phyloP scores from a whole-genome alignment of 2,888 invertebrate genomes.

The Anticlea derivata region DNA sequence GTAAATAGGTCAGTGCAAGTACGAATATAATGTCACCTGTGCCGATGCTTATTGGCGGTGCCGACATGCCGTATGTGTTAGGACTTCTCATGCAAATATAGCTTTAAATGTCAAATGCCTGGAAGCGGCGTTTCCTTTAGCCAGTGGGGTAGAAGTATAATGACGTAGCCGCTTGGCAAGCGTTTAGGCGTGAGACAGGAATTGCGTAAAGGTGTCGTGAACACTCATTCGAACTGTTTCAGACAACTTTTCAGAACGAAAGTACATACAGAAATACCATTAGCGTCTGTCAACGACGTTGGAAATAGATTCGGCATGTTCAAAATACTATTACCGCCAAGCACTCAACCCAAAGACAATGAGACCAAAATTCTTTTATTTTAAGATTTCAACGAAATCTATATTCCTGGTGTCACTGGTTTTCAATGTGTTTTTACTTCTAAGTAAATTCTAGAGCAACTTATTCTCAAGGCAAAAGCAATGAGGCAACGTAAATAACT shows the following conservation, averaged over 20 bases:
- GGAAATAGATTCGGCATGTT: conserved; percentile 55
- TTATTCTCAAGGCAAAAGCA: conserved; percentile 18
- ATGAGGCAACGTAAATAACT: conserved; percentile 21
- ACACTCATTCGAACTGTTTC: conserved; percentile 68
- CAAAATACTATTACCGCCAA: conserved; percentile 47
- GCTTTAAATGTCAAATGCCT: conserved; percentile 57
- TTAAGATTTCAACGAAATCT: neutral
- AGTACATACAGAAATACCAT: conserved; percentile 73
- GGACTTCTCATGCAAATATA: conserved; percentile 50
- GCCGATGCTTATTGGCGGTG: conserved; percentile 35
- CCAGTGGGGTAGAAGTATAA: conserved; percentile 53
- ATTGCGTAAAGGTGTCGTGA: conserved; percentile 79
- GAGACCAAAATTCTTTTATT: conserved; percentile 9
- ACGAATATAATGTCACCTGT: conserved; percentile 47
- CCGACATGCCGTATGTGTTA: conserved; percentile 28
- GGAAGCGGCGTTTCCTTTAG: conserved; percentile 60
- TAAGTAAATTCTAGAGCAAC: conserved; percentile 1
- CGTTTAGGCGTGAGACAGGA: conserved; percentile 71
- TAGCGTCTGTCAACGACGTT: conserved; percentile 66
- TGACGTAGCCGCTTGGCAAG: conserved; percentile 76
- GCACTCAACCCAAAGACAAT: conserved; percentile 13
- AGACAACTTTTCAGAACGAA: conserved; percentile 67
- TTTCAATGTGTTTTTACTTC: too few species aligned
- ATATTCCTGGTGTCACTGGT: neutral
- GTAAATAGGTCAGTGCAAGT: conserved; percentile 64